Evolutionary conservation across 2,113 vertebrate genomes (phyloP), one percentile per base, ranked within the genome.

Genomic region (Monarcha castaneiventris): DNA sequence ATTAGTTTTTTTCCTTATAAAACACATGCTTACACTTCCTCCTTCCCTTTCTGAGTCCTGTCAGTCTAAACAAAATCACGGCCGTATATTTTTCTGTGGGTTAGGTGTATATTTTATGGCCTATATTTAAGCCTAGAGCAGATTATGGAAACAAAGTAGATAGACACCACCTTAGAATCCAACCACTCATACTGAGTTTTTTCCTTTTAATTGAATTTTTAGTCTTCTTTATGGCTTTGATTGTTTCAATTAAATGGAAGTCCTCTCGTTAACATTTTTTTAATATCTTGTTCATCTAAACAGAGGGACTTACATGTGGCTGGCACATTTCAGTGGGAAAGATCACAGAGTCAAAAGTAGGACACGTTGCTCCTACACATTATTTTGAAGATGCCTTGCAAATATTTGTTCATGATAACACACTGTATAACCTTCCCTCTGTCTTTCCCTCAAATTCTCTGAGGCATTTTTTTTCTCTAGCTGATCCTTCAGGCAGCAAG

Each of bases 331-430:
- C 74, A 77, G 25, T 78, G 13, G 32, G 76, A 84, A 86, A 74
- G 51, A 87, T 71, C 63, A 84, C 30, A 35, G n/a, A 88, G 66
- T 43, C 19, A 81, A 75, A 91, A 84, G n/a, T 64, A 67, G 25
- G 10, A 25, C 64, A 54, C 22, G 43, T 48, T 87, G n/a, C n/a
- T 89, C 32, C 20, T 43, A 43, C 2, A 4, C 23, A 59, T 79
- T 55, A 58, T 56, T 59, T 27, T 44, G 43, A 93, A 82, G 79
- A 92, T 63, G 26, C 9, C 29, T 76, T 84, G 58, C 46, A 90
- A 96, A 95, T 86, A 86, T 85, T 93, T 95, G 46, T 93, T 86
- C n/a, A 78, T 71, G 66, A 58, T 48, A 74, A 35, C 27, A 85
- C 22, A 58, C 9, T 41, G 16, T 66, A 35, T 92, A 85, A 80